Evolutionary conservation across 2,888 invertebrate species (phyloP).

Genomic region (Drosophila nr. perissopoda): DNA sequence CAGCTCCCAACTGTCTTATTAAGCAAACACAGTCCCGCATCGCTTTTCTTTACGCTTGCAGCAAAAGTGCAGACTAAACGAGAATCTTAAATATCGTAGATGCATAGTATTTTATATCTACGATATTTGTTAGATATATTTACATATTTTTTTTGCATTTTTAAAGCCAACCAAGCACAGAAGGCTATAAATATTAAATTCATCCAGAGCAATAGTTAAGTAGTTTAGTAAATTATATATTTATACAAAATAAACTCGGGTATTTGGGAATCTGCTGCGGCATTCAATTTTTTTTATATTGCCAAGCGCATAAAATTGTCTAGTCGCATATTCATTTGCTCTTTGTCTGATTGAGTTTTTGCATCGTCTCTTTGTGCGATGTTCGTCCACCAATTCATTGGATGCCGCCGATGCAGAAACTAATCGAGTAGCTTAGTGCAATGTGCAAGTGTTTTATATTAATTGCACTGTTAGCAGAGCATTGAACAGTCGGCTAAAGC

Average conservation of each 20-base stretch:
- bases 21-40: conserved; percentile 37
- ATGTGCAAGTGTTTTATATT: background rate
- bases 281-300: background rate
- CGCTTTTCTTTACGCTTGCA: conserved; percentile 32
- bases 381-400: conserved; percentile 39
- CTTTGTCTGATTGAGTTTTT: conserved; percentile 46
- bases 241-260: background rate
- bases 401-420: background rate
- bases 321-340: conserved; percentile 1
- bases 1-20: conserved; percentile 62
- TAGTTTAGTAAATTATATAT: background rate
- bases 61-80: background rate
- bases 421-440: background rate
- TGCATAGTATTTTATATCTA: background rate
- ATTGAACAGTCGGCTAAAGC: background rate
- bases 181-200: background rate
- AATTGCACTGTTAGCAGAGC: background rate
- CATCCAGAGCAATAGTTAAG: background rate
- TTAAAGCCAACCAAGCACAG: background rate
- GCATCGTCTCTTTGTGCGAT: conserved; percentile 38
- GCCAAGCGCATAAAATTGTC: conserved; percentile 15
- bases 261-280: background rate
- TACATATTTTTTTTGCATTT: background rate
- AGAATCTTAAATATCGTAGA: background rate
- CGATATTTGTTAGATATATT: background rate